Base-by-base conservation (phyloP, 2,113 vertebrate species). In the Numida meleagris region DNA sequence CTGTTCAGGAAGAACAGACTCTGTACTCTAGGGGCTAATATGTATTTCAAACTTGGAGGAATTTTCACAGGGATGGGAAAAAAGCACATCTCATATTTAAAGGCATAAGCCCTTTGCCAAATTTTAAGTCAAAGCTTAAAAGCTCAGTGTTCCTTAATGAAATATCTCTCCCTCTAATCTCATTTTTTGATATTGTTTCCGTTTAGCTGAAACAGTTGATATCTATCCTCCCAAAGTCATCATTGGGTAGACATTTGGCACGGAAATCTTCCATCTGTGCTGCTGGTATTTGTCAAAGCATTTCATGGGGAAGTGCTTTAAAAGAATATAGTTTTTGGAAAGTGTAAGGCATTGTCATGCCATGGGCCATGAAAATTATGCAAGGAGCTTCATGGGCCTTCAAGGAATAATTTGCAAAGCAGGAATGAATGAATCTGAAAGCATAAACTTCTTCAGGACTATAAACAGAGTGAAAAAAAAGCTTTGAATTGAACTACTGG, bases 371-470 rank as follows among this genome's bases (percentile, higher is more conserved):
- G 71, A 91, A 91, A 93, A 93, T 93, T 93, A 84, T 91, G 63
- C 82, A 89, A 82, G 90, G 74, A 87, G 34, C 57, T 93, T 91
- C 92, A 84, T 21, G 36, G 70, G 78, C 34, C 74, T 91, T 94
- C 90, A 85, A 72, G 88, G 85, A 85, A 75, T 87, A 89, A 87
- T 87, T 85, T 78, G 8, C 71, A 91, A 87, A 94, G 66, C 29
- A 19, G 31, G 1, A 1, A 29, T 29, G 67, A 59, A 79, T 34
- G 66, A 84, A 82, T 62, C 61, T 95, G 82, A 75, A 91, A 87
- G 42, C 66, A 59, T 33, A 72, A 93, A 78, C 62, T 88, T 80
- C 34, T 42, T 84, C 33, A 53, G n/a, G 55, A 62, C 59, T 87
- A 14, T 45, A 66, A 86, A 88, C 68, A 61, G 40, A 90, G 65